These are phyloP conservation scores for Strigamia transsilvanica DNA, from an alignment of 2,888 invertebrate species.

Conservation along the genomic window DNA sequence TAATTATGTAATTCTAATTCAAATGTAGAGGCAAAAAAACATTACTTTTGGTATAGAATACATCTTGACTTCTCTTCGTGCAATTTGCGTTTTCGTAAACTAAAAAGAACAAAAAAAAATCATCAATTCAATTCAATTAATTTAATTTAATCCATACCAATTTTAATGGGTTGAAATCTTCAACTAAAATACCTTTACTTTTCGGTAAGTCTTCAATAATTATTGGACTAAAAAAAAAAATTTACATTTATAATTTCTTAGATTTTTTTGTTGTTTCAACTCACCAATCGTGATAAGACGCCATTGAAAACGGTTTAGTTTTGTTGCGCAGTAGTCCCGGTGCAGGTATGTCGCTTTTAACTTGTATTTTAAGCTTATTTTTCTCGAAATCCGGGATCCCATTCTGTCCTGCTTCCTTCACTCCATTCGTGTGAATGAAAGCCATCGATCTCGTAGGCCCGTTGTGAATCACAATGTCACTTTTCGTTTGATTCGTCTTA, in stretches of 20 bases:
- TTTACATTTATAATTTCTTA: neutral
- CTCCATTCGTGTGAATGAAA: neutral
- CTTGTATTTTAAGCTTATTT: slow-evolving; percentile 7
- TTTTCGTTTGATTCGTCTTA: neutral
- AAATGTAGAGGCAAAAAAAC: neutral
- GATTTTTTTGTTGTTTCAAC: neutral
- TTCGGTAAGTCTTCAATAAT: slow-evolving; percentile 44
- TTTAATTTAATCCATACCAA: neutral
- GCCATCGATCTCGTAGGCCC: slow-evolving; percentile 15
- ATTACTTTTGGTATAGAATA: slow-evolving; percentile 34
- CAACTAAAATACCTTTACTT: neutral
- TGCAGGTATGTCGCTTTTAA: neutral
- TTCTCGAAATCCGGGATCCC: neutral
- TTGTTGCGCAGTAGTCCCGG: neutral
- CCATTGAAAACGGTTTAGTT: neutral
- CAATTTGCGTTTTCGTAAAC: slow-evolving; percentile 25
- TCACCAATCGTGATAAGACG: neutral
- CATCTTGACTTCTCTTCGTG: slow-evolving; percentile 28
- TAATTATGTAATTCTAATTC: neutral
- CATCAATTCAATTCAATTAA: neutral
- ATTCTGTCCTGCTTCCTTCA: neutral
- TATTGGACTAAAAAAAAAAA: neutral
- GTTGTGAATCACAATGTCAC: slow-evolving; percentile 1
- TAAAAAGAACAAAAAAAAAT: neutral
- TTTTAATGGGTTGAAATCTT: slow-evolving; percentile 28